A percentile compares a stretch with the other conserved stretches of the same genome.
Evolutionary conservation across 2,113 vertebrate species (phyloP).

Genomic region (Paramormyrops kingsleyae): DNA sequence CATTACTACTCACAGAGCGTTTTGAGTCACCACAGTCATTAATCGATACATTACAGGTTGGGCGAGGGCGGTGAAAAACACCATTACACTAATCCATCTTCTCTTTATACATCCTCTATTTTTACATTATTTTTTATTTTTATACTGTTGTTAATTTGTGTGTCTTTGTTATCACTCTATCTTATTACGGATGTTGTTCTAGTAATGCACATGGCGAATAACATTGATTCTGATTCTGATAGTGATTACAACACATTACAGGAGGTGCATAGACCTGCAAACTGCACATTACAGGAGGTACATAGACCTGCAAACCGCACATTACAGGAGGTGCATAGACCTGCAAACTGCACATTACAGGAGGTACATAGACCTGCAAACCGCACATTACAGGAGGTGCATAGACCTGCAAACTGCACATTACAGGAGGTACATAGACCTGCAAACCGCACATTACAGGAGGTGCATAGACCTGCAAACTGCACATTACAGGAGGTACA

Average conservation of each 20-base stretch:
- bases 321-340: background rate
- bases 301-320: too few relatives aligned
- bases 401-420: background rate
- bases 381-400: background rate
- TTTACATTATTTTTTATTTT: background rate
- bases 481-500: background rate
- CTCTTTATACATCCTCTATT: background rate
- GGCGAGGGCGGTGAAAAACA: background rate
- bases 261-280: background rate
- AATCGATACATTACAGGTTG: background rate
- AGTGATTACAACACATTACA: background rate
- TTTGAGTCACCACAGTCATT: background rate
- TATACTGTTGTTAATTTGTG: background rate
- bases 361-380: background rate
- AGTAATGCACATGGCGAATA: background rate
- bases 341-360: background rate
- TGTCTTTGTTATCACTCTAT: background rate
- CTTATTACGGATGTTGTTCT: background rate
- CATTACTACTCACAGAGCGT: background rate
- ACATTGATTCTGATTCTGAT: background rate
- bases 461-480: background rate
- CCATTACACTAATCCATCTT: background rate
- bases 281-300: too few relatives aligned
- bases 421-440: background rate
- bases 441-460: background rate